Conservation (phyloP, 2,113 vertebrate species). For the Pelmatolapia mariae region DNA sequence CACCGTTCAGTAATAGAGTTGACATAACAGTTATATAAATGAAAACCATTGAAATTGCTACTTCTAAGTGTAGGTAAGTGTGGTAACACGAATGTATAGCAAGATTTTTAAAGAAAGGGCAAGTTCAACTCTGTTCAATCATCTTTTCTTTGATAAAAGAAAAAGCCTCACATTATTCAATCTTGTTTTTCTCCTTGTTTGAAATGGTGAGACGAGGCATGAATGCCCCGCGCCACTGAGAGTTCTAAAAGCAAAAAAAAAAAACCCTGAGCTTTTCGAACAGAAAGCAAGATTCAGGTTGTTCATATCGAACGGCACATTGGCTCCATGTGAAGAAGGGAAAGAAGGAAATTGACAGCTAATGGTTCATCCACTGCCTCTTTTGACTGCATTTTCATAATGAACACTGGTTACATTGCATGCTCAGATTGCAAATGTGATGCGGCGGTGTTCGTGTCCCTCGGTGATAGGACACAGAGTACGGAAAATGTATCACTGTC, state of each 20-base stretch:
- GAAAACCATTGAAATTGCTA: neutral
- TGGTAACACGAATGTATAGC: neutral
- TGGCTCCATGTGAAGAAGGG: neutral
- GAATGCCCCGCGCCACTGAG: neutral
- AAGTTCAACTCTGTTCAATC: neutral
- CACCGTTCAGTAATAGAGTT: neutral
- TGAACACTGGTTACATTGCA: neutral
- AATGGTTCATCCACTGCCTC: neutral
- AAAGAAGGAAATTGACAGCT: neutral
- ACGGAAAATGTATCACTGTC: constrained; percentile 5
- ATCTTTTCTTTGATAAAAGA: neutral
- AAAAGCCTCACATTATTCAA: neutral
- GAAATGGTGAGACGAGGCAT: neutral
- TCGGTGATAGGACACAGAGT: neutral
- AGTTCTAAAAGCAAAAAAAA: neutral
- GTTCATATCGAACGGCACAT: neutral
- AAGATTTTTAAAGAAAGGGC: neutral
- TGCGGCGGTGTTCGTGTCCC: neutral
- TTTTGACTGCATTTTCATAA: neutral
- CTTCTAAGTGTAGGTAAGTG: neutral
- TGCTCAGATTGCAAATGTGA: neutral
- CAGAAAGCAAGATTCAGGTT: neutral
- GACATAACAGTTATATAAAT: neutral
- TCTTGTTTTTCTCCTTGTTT: neutral
- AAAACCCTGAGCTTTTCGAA: neutral